Conservation (phyloP, 1,140 invertebrate genomes). For the Thaumetopoea pityocampa region DNA sequence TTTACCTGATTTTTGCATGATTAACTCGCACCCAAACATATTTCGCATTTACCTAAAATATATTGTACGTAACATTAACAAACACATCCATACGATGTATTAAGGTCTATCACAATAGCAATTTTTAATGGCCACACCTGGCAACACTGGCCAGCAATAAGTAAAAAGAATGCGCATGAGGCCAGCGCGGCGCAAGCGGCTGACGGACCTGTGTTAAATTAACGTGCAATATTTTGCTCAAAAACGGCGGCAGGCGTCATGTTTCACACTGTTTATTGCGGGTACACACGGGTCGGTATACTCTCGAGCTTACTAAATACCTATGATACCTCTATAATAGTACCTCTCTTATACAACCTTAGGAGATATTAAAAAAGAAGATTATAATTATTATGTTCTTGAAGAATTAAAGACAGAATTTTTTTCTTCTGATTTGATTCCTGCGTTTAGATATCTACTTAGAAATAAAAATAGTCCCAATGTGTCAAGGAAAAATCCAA, state of each 20-base stretch:
- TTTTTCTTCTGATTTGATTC: not conserved
- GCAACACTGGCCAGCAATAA: too few species aligned
- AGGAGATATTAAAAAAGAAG: not conserved
- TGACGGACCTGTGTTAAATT: conserved; percentile 59
- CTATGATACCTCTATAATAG: too few species aligned
- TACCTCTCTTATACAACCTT: not conserved
- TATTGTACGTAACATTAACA: too few species aligned
- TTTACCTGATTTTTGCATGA: too few species aligned
- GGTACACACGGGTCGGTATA: conserved; percentile 30
- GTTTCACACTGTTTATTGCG: conserved; percentile 53
- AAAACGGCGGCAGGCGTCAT: conserved; percentile 65
- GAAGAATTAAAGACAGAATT: too few species aligned
- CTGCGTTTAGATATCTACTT: not conserved
- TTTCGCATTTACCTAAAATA: too few species aligned
- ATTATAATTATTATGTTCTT: too few species aligned
- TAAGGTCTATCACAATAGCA: too few species aligned
- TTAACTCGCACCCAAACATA: too few species aligned
- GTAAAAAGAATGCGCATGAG: conserved; percentile 43
- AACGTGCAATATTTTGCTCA: conserved; percentile 71
- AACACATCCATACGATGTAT: too few species aligned
- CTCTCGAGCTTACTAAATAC: too few species aligned
- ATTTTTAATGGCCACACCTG: too few species aligned
- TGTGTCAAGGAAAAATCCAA: conserved; percentile 6
- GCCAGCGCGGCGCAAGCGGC: conserved; percentile 51
- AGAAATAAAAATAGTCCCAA: conserved; percentile 4